phyloP scores from a whole-genome alignment of 1,140 invertebrate genomes.

The Danaus melanippus region DNA sequence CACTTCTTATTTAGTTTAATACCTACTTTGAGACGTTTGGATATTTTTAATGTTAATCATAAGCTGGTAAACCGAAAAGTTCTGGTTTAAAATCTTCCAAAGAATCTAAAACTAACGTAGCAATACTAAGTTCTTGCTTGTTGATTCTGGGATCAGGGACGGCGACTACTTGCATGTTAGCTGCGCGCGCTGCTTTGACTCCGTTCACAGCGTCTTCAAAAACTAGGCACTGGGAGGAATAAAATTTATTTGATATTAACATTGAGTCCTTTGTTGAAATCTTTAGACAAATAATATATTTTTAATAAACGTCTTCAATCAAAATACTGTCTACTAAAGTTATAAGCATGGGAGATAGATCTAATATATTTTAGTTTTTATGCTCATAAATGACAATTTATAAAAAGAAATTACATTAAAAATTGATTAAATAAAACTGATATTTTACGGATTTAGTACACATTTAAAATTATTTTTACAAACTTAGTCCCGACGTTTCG shows the following conservation, averaged over 20 bases:
- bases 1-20: neutral
- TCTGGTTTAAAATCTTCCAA: constrained; percentile 90
- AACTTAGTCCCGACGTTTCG: too few species aligned
- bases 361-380: too few species aligned
- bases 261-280: neutral
- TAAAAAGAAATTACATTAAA: too few species aligned
- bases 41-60: constrained; percentile 10
- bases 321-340: too few species aligned
- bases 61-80: constrained; percentile 75
- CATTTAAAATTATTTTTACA: too few species aligned
- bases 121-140: constrained; percentile 70
- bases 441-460: too few species aligned
- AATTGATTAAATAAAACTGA: too few species aligned
- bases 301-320: neutral
- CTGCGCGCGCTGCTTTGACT: constrained; percentile 81
- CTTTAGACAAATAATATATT: neutral
- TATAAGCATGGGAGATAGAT: too few species aligned
- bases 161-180: constrained; percentile 91
- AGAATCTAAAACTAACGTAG: constrained; percentile 81
- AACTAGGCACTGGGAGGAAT: constrained; percentile 82
- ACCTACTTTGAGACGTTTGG: neutral
- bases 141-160: constrained; percentile 82
- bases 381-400: too few species aligned
- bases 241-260: constrained; percentile 3
- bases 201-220: constrained; percentile 96